A percentile compares a stretch with the other conserved stretches of the same genome.
Conservation (phyloP, 2,888 invertebrate genomes). For the Tetramorium bicarinatum region DNA sequence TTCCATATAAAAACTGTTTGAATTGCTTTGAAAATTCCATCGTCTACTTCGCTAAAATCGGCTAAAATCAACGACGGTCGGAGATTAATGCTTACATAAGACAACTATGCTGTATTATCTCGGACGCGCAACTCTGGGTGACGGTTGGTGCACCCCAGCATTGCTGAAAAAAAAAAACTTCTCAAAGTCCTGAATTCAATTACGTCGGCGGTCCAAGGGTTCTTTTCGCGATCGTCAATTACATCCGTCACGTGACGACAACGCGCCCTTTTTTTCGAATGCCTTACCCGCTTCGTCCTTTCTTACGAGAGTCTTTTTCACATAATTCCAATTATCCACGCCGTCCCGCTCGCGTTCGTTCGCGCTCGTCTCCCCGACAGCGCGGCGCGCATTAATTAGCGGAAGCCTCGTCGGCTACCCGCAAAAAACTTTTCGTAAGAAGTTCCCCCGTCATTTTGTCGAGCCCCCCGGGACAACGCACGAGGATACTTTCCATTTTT, state of each 20-base stretch:
- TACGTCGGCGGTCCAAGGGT: conserved; percentile 71
- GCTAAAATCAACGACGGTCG: neutral
- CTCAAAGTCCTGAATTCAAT: conserved; percentile 82
- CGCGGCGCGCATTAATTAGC: conserved; percentile 82
- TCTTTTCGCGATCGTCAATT: conserved; percentile 79
- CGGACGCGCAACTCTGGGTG: neutral
- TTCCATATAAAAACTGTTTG: neutral
- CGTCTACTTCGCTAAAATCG: neutral
- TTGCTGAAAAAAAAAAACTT: conserved; percentile 58
- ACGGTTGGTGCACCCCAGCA: conserved; percentile 57
- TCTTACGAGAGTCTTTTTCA: conserved; percentile 78
- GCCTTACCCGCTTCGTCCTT: conserved; percentile 62
- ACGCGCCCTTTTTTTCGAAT: conserved; percentile 67
- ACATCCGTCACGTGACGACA: conserved; percentile 83
- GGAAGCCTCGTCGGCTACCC: conserved; percentile 72
- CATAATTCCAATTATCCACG: conserved; percentile 85
- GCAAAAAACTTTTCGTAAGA: conserved; percentile 75
- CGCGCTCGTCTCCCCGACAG: conserved; percentile 61
- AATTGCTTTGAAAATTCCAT: neutral
- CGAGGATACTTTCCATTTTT: conserved; percentile 63
- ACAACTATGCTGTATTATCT: neutral
- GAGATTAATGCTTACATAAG: neutral
- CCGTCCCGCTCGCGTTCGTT: conserved; percentile 62
- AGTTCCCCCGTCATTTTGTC: conserved; percentile 76
- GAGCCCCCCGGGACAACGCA: conserved; percentile 72